Conservation (phyloP, 2,797 vertebrate genomes). For the Eutrigla gurnardus region DNA sequence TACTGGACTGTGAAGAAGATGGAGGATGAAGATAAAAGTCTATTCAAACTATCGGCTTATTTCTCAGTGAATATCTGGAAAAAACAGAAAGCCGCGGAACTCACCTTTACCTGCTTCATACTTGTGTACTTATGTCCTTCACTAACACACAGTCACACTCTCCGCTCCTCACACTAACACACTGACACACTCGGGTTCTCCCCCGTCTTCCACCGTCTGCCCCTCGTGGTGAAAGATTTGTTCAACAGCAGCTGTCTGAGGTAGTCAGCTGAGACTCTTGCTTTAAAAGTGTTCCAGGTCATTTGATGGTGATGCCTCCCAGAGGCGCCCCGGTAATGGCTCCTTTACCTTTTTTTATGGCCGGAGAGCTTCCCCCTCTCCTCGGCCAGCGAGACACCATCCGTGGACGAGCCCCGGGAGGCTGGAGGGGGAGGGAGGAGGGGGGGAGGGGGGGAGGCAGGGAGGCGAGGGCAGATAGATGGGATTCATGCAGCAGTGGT, state of each 20-base stretch:
- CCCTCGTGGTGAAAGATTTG: conserved; percentile 64
- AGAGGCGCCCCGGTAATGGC: conserved; percentile 74
- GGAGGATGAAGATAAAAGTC: not conserved
- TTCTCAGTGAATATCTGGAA: not conserved
- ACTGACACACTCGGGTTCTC: not conserved
- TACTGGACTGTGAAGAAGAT: too few species aligned
- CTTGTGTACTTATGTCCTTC: conserved; percentile 17
- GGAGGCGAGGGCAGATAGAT: conserved; percentile 25
- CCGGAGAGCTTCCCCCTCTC: conserved; percentile 55
- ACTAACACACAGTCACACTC: not conserved
- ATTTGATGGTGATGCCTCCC: conserved; percentile 81
- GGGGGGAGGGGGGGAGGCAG: not conserved
- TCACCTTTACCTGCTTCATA: not conserved
- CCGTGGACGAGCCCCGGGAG: conserved; percentile 38
- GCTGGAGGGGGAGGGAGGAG: not conserved
- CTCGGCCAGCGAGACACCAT: conserved; percentile 39
- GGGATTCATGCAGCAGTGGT: conserved; percentile 46
- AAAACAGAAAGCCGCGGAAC: not conserved
- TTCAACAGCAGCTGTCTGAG: conserved; percentile 77
- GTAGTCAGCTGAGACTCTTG: conserved; percentile 75
- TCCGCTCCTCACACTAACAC: not conserved
- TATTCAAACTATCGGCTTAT: not conserved
- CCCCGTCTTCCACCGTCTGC: conserved; percentile 24
- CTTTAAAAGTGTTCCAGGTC: conserved; percentile 83
- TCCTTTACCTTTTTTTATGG: conserved; percentile 75